These are phyloP conservation scores for Trimorus sp. DNA, from an alignment of 2,888 invertebrate species.

Conservation along the genomic window DNA sequence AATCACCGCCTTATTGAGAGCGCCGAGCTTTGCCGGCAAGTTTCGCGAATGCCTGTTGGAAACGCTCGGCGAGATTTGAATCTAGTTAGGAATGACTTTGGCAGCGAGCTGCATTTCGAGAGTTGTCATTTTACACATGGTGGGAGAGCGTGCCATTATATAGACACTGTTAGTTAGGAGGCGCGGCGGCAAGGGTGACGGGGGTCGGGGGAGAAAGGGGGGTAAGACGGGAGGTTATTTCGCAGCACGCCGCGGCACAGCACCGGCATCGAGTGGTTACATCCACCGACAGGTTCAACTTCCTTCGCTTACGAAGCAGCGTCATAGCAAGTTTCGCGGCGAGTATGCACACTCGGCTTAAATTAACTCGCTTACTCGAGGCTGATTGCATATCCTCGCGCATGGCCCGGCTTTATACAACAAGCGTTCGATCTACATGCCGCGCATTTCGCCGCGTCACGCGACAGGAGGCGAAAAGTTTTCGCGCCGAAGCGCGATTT, in stretches of 20 bases:
- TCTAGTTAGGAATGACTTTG: conserved; percentile 64
- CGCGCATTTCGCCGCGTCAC: conserved; percentile 58
- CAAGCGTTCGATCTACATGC: conserved; percentile 28
- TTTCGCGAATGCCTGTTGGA: conserved; percentile 54
- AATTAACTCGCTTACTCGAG: conserved; percentile 76
- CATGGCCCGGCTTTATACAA: conserved; percentile 33
- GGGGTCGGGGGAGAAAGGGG: conserved; percentile 66
- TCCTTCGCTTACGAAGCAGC: conserved; percentile 66
- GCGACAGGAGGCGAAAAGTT: conserved; percentile 20
- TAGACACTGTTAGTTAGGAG: conserved; percentile 75
- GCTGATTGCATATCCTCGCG: conserved; percentile 74
- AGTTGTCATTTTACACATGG: conserved; percentile 74
- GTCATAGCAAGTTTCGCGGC: conserved; percentile 74
- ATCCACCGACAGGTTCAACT: conserved; percentile 72
- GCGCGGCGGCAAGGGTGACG: conserved; percentile 40
- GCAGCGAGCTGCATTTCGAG: conserved; percentile 70
- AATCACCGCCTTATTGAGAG: conserved; percentile 61
- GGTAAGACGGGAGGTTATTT: conserved; percentile 68
- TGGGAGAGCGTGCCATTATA: conserved; percentile 74
- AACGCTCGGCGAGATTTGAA: conserved; percentile 57
- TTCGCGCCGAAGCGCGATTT: conserved; percentile 21
- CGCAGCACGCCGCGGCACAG: conserved; percentile 65
- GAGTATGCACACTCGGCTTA: conserved; percentile 75
- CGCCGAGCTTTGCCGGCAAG: conserved; percentile 42
- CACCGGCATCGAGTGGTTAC: conserved; percentile 69